A percentile compares a stretch with the other conserved stretches of the same genome.
Conservation (phyloP, 2,888 invertebrate species). For the Heteromyza rotundicornis region DNA sequence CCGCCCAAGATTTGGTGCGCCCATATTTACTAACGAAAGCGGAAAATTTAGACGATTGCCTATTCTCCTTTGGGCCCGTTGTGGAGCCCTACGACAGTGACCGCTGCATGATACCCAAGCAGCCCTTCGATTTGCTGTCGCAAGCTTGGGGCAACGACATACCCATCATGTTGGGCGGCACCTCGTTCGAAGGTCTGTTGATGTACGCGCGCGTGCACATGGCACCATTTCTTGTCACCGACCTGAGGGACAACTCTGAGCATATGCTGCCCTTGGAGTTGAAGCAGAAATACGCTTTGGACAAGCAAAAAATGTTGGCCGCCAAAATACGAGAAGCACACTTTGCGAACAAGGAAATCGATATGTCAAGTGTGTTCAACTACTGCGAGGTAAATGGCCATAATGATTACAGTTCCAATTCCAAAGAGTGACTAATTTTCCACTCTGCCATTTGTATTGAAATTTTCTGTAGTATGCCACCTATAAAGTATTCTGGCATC, state of each 20-base stretch:
- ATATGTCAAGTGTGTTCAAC: slow-evolving; percentile 48
- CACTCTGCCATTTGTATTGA: neutral
- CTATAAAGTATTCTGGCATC: slow-evolving; percentile 59
- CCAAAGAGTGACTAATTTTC: neutral
- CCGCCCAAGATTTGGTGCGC: slow-evolving; percentile 38
- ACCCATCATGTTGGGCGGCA: slow-evolving; percentile 57
- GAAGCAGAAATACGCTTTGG: slow-evolving; percentile 34
- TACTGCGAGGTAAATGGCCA: slow-evolving; percentile 52
- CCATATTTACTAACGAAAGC: slow-evolving; percentile 46
- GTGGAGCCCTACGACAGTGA: slow-evolving; percentile 53
- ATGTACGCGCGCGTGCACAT: slow-evolving; percentile 46
- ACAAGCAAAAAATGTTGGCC: slow-evolving; percentile 40
- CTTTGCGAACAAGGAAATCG: slow-evolving; percentile 50
- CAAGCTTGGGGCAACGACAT: slow-evolving; percentile 56
- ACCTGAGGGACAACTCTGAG: slow-evolving; percentile 43
- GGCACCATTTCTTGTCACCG: slow-evolving; percentile 43
- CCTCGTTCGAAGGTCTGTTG: slow-evolving; percentile 56
- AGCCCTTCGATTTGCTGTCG: slow-evolving; percentile 44
- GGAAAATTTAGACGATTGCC: slow-evolving; percentile 45
- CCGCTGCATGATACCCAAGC: slow-evolving; percentile 45
- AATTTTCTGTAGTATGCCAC: slow-evolving; percentile 49
- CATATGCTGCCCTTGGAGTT: slow-evolving; percentile 49
- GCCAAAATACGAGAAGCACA: slow-evolving; percentile 35
- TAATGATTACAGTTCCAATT: too few species aligned
- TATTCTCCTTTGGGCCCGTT: slow-evolving; percentile 56